These are phyloP conservation scores for Nezara viridula DNA, from an alignment of 2,888 invertebrate species.

Conservation along the genomic window DNA sequence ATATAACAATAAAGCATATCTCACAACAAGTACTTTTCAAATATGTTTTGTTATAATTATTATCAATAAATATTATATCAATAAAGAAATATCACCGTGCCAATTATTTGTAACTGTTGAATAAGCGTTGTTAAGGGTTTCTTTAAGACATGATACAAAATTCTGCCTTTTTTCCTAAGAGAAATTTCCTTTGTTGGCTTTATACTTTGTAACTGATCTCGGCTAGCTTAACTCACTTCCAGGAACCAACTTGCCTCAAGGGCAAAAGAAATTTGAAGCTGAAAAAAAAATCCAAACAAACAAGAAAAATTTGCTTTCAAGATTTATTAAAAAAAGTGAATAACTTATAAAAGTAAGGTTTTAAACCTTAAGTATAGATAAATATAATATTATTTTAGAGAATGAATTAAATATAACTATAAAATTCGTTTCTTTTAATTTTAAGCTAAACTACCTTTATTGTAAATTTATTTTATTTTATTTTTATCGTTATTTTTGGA, in stretches of 20 bases:
- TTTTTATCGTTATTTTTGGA: too few relatives aligned
- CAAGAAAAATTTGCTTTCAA: neutral
- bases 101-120: neutral
- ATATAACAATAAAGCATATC: too few relatives aligned
- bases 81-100: neutral
- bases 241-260: neutral
- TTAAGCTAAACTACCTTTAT: too few relatives aligned
- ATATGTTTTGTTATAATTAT: neutral
- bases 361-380: neutral
- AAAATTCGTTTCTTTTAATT: too few relatives aligned
- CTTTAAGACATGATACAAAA: neutral
- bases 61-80: neutral
- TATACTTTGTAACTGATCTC: slow-evolving; percentile 15
- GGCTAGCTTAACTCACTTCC: neutral
- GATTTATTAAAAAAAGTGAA: neutral
- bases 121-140: neutral
- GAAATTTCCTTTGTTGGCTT: slow-evolving; percentile 10
- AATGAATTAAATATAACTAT: too few relatives aligned
- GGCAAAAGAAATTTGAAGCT: neutral
- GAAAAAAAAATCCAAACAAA: neutral
- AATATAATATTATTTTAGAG: neutral
- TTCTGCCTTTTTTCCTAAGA: neutral
- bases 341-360: neutral
- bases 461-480: too few relatives aligned
- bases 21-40: too few relatives aligned